Conservation (phyloP, 2,113 vertebrate genomes). For the Mola mola region DNA sequence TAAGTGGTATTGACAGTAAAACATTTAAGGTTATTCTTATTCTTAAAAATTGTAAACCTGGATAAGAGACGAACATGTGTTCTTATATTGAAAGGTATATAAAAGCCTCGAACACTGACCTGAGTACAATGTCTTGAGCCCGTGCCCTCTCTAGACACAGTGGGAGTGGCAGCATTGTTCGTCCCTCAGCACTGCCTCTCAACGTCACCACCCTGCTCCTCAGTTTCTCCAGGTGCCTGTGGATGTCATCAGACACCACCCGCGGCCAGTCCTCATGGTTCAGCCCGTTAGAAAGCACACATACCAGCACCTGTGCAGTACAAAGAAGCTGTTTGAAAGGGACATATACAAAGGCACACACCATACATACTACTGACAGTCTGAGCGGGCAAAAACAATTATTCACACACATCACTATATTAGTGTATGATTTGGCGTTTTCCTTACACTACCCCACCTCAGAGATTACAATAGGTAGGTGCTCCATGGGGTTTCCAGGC, state of each 20-base stretch:
- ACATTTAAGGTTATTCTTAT: too few species aligned
- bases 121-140: slow-evolving; percentile 49
- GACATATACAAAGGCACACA: background rate
- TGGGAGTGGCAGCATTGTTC: slow-evolving; percentile 69
- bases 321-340: background rate
- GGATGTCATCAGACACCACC: slow-evolving; percentile 73
- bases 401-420: too few species aligned
- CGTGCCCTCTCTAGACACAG: slow-evolving; percentile 50
- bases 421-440: too few species aligned
- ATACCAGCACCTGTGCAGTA: slow-evolving; percentile 66
- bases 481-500: slow-evolving; percentile 79
- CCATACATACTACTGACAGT: too few species aligned
- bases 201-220: slow-evolving; percentile 71
- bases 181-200: slow-evolving; percentile 71
- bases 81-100: too few species aligned
- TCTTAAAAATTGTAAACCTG: too few species aligned
- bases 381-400: too few species aligned
- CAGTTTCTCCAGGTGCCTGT: slow-evolving; percentile 72
- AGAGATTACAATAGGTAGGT: slow-evolving; percentile 79
- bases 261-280: slow-evolving; percentile 76
- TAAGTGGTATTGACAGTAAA: too few species aligned
- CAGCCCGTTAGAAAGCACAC: slow-evolving; percentile 74
- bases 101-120: slow-evolving; percentile 54
- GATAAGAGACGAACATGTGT: too few species aligned
- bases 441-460: slow-evolving; percentile 68